phyloP scores from a whole-genome alignment of 2,888 invertebrate species.

The Caenorhabditis sulstoni region DNA sequence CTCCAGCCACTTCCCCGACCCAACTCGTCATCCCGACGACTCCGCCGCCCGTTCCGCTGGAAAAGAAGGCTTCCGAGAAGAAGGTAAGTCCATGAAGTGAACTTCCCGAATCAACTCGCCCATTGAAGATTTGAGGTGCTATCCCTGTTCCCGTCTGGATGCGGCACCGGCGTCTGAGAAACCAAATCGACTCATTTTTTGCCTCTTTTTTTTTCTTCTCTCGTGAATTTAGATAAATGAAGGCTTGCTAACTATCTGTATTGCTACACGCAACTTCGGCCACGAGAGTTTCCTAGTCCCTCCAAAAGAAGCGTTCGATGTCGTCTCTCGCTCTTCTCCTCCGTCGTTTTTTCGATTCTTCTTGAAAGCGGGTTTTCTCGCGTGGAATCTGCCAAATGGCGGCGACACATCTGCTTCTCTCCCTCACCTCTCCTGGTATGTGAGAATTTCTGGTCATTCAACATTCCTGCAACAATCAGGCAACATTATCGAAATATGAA shows the following conservation, averaged over 20 bases:
- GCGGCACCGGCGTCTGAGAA: constrained; percentile 25
- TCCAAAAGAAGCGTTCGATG: no score
- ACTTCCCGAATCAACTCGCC: not conserved
- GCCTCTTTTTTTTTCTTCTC: not conserved
- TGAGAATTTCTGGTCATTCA: constrained; percentile 51
- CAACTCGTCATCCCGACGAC: constrained; percentile 8
- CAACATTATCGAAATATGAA: constrained; percentile 53
- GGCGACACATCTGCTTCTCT: constrained; percentile 28
- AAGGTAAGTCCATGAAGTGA: constrained; percentile 18
- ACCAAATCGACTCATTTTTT: not conserved
- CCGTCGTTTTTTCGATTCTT: constrained; percentile 3
- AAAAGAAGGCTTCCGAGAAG: constrained; percentile 10
- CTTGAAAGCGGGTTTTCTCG: constrained; percentile 5
- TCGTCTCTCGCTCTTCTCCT: not conserved
- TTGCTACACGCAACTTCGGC: no score
- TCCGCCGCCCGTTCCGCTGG: constrained; percentile 16
- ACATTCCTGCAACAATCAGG: constrained; percentile 53
- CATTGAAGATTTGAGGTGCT: constrained; percentile 39
- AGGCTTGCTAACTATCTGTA: no score
- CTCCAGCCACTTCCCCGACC: not conserved
- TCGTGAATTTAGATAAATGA: not conserved
- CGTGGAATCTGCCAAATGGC: constrained; percentile 10
- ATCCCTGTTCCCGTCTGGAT: constrained; percentile 21
- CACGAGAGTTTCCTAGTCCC: no score
- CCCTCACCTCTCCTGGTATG: constrained; percentile 25